Base-by-base conservation (phyloP, 1,140 invertebrate genomes). In the Contarinia nasturtii region DNA sequence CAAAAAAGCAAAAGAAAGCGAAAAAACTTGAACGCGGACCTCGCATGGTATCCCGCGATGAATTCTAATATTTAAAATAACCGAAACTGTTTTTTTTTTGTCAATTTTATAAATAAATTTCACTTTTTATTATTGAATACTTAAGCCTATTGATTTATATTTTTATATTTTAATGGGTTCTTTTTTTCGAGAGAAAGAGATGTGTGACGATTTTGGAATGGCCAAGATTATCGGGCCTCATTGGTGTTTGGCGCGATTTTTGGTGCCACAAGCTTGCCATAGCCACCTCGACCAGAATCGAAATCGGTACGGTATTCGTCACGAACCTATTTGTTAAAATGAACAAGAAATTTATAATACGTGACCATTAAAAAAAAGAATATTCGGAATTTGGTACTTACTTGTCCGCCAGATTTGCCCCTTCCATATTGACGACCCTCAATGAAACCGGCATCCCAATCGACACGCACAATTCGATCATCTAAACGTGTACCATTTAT, bases 391-490 rank as follows among this genome's bases (percentile, higher is more conserved):
- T n/a, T n/a, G n/a, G n/a, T n/a, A n/a, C n/a, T n/a, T n/a, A 98
- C 92, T 76, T 98, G 95, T 59, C 96, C 96, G 43, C 96, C 96
- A 60, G 86, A 91, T 72, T 96, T 97, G 22, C 96, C 96, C 55
- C 96, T 71, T 15, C 96, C 96, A 73, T 90, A 99, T 63, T 99
- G 95, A 57, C 96, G 70, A 2, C 95, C 96, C 72, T 99, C 95
- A 46, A 93, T 77, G 68, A 99, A 99, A 4, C 96, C 96, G 43
- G 93, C 93, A 68, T 99, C 96, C 93, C 94, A 98, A 69, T 99
- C 95, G 48, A 91, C 94, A 59, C 96, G 72, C 20, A 99, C 90
- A 45, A 98, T 86, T 59, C 96, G 75, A 58, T 98, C 95, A 70
- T 99, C 96, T 15, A 99, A 66, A 51, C 93, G 71, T 1, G 95